Evolutionary conservation across 2,797 vertebrate species (phyloP).

Genomic region (Melanotaenia maccullochi): DNA sequence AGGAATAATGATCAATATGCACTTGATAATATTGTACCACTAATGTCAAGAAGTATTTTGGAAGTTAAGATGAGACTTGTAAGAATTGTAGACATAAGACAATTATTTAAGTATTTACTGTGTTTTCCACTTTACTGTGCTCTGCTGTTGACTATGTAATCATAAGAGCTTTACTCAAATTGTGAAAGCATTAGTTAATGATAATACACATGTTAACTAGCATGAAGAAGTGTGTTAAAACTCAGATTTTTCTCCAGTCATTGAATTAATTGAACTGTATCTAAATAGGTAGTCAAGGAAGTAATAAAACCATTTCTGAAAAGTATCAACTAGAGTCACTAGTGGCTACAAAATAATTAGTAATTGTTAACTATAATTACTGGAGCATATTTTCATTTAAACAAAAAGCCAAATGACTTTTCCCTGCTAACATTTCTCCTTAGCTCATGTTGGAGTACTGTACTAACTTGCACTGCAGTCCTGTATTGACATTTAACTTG

Average conservation of each 20-base stretch:
- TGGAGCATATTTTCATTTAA: background rate
- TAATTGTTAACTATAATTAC: background rate
- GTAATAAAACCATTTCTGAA: background rate
- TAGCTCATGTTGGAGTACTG: slow-evolving; percentile 50
- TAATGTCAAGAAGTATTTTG: slow-evolving; percentile 9
- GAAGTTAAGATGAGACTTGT: background rate
- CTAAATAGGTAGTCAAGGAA: background rate
- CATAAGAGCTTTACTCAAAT: no score
- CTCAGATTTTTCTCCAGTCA: background rate
- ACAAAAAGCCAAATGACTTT: background rate
- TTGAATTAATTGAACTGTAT: background rate
- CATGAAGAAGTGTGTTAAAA: background rate
- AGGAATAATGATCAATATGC: slow-evolving; percentile 27
- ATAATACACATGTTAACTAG: no score
- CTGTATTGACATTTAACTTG: slow-evolving; percentile 76
- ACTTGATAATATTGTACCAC: slow-evolving; percentile 14
- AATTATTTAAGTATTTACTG: background rate
- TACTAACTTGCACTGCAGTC: slow-evolving; percentile 61
- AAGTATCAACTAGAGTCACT: background rate
- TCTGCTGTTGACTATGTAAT: no score
- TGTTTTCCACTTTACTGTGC: no score
- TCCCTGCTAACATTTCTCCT: slow-evolving; percentile 18
- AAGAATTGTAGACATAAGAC: background rate
- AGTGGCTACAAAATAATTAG: background rate
- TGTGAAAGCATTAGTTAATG: no score